A percentile compares a stretch with the other conserved stretches of the same genome.
phyloP scores from a whole-genome alignment of 2,797 vertebrate species.

The Gymnocypris eckloni region DNA sequence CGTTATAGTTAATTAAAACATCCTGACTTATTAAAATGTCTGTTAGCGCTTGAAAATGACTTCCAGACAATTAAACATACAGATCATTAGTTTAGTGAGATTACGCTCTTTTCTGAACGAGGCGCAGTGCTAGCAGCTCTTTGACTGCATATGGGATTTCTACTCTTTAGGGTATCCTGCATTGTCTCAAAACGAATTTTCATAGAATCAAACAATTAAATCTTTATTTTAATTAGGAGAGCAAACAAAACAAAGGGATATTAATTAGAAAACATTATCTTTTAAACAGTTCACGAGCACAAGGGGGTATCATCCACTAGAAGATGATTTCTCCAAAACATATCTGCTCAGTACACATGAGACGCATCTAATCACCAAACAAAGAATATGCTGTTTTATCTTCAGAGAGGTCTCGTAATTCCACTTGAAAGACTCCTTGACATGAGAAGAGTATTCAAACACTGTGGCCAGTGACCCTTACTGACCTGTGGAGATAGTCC shows the following conservation, averaged over 20 bases:
- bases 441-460: constrained; percentile 61
- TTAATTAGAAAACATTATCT: constrained; percentile 64
- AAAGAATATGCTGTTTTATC: constrained; percentile 56
- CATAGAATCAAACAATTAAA: constrained; percentile 55
- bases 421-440: constrained; percentile 62
- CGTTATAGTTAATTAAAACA: constrained; percentile 60
- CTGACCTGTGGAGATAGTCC: constrained; percentile 94
- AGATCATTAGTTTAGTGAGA: constrained; percentile 61
- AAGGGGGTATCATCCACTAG: constrained; percentile 48
- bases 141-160: constrained; percentile 54
- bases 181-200: constrained; percentile 60
- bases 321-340: constrained; percentile 46
- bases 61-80: constrained; percentile 56
- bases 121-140: constrained; percentile 45
- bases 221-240: constrained; percentile 55
- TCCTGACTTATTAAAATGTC: constrained; percentile 51
- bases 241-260: constrained; percentile 49
- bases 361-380: constrained; percentile 54
- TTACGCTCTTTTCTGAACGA: constrained; percentile 54
- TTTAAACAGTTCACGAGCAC: constrained; percentile 56
- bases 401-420: constrained; percentile 61
- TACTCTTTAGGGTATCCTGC: constrained; percentile 60
- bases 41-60: constrained; percentile 56
- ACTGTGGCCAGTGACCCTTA: constrained; percentile 62
- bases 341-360: constrained; percentile 51